These are phyloP conservation scores for Muscicapa comitata DNA, from an alignment of 2,797 vertebrate species.

Conservation along the genomic window DNA sequence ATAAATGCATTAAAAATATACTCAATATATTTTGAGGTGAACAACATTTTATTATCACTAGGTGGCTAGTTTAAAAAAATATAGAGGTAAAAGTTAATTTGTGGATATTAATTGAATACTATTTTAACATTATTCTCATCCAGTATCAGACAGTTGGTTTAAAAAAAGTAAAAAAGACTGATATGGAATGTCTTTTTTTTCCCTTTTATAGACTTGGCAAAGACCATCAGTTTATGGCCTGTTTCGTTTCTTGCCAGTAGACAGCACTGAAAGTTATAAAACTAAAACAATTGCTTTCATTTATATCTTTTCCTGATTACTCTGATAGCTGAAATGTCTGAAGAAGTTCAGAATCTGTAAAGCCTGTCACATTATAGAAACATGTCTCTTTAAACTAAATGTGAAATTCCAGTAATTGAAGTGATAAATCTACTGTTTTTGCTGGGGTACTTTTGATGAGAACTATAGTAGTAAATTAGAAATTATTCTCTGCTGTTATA, in stretches of 20 bases:
- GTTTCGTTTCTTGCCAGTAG: conserved; percentile 72
- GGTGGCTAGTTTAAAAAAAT: background rate
- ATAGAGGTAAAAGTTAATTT: background rate
- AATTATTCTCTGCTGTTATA: conserved; percentile 87
- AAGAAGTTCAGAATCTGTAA: conserved; percentile 86
- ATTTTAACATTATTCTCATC: conserved; percentile 2
- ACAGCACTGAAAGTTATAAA: conserved; percentile 74
- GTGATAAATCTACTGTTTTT: conserved; percentile 89
- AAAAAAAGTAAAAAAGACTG: conserved; percentile 9
- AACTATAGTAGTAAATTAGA: conserved; percentile 87
- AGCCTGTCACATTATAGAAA: conserved; percentile 93
- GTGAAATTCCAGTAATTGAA: conserved; percentile 95
- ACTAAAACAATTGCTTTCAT: conserved; percentile 74
- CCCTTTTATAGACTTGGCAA: conserved; percentile 67
- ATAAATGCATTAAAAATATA: conserved; percentile 9
- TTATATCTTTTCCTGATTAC: conserved; percentile 78
- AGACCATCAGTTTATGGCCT: conserved; percentile 67
- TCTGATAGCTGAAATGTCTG: conserved; percentile 79
- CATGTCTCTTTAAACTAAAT: conserved; percentile 93
- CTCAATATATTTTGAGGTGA: conserved; percentile 14
- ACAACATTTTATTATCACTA: conserved; percentile 15
- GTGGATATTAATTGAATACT: conserved; percentile 4
- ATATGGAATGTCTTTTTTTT: conserved; percentile 7
- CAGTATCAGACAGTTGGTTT: background rate
- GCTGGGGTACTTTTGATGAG: conserved; percentile 88